Evolutionary conservation across 2,113 vertebrate genomes (phyloP).

Genomic region (Atrichornis clamosus): DNA sequence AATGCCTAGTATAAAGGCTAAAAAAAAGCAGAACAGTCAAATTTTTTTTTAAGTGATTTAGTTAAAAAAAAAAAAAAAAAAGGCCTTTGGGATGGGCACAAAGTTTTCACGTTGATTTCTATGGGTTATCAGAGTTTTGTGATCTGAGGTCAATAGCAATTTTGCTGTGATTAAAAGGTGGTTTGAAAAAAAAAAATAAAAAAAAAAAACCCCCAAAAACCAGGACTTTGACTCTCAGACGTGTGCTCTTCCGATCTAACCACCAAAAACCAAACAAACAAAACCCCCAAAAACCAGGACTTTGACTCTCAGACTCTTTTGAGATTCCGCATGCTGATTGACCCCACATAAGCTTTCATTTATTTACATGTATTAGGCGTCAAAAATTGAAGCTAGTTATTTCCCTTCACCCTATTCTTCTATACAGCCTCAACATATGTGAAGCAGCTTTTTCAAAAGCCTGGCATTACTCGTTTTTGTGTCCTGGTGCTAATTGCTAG

Average conservation of each 20-base stretch:
- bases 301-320: background rate
- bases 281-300: no score
- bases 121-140: background rate
- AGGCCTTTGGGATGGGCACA: background rate
- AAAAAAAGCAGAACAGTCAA: background rate
- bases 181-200: background rate
- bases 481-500: background rate
- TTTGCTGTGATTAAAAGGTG: background rate
- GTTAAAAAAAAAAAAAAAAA: background rate
- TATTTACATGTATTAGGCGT: background rate
- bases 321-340: background rate
- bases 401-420: background rate
- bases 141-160: background rate
- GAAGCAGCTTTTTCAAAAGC: background rate
- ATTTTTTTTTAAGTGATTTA: background rate
- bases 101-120: background rate
- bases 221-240: background rate
- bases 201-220: no score
- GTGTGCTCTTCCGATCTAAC: no score
- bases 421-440: accelerated
- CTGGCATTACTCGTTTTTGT: background rate
- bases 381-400: background rate
- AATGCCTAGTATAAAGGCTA: background rate
- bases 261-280: background rate
- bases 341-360: background rate